Conservation (phyloP, 2,113 vertebrate genomes). For the Pyxicephalus adspersus region DNA sequence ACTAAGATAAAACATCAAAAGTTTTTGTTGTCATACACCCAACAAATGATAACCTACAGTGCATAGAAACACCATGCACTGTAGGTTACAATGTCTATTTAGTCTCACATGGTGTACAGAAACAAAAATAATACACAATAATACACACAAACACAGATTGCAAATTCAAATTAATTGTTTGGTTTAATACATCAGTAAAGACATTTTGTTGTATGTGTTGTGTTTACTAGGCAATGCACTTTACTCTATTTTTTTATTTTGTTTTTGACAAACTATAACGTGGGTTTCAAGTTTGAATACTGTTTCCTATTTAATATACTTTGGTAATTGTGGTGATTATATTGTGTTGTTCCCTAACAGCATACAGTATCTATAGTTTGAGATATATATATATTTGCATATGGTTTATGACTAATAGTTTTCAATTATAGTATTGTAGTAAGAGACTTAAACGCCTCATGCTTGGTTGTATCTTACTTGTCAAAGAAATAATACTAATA, state of each 20-base stretch:
- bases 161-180: not conserved
- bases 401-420: too few species aligned
- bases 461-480: not conserved
- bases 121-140: conserved; percentile 34
- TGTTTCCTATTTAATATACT: too few species aligned
- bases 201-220: conserved; percentile 7
- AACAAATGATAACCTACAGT: conserved; percentile 13
- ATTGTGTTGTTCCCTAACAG: too few species aligned
- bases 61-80: conserved; percentile 9
- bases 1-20: not conserved
- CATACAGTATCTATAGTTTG: too few species aligned
- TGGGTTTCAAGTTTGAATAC: not conserved
- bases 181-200: conserved; percentile 4
- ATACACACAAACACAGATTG: not conserved
- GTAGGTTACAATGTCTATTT: conserved; percentile 17
- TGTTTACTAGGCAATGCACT: not conserved
- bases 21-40: conserved; percentile 23
- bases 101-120: conserved; percentile 13
- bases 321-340: too few species aligned
- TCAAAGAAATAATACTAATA: not conserved
- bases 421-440: too few species aligned
- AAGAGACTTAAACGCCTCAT: not conserved
- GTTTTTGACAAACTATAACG: not conserved
- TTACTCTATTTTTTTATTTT: not conserved
- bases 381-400: too few species aligned